Conservation (phyloP, 92 coral and sea anemone genomes). For the Desmophyllum pertusum region DNA sequence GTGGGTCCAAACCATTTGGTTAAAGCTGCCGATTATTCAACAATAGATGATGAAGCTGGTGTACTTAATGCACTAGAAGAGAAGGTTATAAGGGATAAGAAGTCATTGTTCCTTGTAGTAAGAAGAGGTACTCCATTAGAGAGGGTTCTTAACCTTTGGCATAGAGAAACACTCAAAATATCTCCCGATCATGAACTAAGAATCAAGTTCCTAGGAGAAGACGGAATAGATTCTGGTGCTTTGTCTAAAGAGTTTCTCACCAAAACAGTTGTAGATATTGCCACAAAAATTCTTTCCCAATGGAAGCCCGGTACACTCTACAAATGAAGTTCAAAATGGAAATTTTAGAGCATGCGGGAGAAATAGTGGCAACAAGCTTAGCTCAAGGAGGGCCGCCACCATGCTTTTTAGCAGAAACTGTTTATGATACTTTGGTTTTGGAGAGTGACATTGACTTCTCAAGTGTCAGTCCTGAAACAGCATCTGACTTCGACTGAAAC, state of each 20-base stretch:
- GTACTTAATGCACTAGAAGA: no score
- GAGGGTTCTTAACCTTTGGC: slow-evolving; percentile 65
- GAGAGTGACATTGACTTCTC: slow-evolving; percentile 60
- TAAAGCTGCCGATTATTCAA: no score
- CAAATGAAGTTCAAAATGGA: slow-evolving; percentile 61
- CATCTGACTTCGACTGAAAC: slow-evolving; percentile 70
- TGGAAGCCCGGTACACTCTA: slow-evolving; percentile 61
- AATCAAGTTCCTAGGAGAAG: slow-evolving; percentile 59
- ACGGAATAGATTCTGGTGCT: slow-evolving; percentile 72
- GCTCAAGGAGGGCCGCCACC: slow-evolving; percentile 77
- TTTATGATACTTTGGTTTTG: no score
- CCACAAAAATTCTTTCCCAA: slow-evolving; percentile 50
- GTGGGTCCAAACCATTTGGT: no score
- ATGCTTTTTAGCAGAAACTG: slow-evolving; percentile 59
- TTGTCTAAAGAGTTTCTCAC: slow-evolving; percentile 67
- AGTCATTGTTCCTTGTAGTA: slow-evolving; percentile 46
- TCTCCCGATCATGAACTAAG: slow-evolving; percentile 49
- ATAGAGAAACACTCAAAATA: slow-evolving; percentile 58
- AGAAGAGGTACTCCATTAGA: slow-evolving; percentile 67
- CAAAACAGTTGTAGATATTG: slow-evolving; percentile 41
- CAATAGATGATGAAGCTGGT: no score
- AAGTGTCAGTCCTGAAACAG: slow-evolving; percentile 52
- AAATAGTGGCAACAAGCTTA: slow-evolving; percentile 66
- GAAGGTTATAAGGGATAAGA: slow-evolving; percentile 21
- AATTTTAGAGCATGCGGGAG: slow-evolving; percentile 72